phyloP scores from a whole-genome alignment of 2,888 invertebrate species.

The Dynastes grantii region DNA sequence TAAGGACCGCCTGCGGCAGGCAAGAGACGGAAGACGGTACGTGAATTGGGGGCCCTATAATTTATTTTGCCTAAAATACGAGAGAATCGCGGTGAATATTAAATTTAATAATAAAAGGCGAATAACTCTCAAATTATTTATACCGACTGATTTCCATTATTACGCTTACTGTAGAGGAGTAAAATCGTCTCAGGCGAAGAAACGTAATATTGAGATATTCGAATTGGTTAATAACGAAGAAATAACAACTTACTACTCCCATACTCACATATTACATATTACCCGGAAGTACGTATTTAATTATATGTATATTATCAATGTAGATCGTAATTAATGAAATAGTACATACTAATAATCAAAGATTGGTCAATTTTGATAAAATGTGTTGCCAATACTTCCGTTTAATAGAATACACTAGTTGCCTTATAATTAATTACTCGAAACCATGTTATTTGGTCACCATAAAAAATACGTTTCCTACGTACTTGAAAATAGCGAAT shows the following conservation, averaged over 20 bases:
- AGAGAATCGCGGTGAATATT: conserved; percentile 49
- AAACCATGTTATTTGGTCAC: no score
- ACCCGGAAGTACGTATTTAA: no score
- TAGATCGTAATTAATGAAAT: no score
- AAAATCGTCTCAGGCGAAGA: not conserved
- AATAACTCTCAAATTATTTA: conserved; percentile 45
- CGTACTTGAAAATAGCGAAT: no score
- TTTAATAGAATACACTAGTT: no score
- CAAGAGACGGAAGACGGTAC: conserved; percentile 21
- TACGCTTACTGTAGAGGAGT: conserved; percentile 2
- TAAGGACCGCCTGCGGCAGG: conserved; percentile 19
- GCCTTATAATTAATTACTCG: no score
- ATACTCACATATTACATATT: not conserved
- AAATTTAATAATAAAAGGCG: conserved; percentile 47
- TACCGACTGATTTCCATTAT: conserved; percentile 52
- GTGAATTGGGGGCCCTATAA: conserved; percentile 29
- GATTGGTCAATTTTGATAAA: no score
- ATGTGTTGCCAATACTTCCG: no score
- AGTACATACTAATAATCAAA: no score
- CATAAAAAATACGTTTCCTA: no score
- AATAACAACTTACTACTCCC: not conserved
- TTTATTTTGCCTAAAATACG: conserved; percentile 44
- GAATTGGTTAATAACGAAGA: conserved; percentile 11
- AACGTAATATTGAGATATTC: conserved; percentile 5
- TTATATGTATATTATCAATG: no score